Evolutionary conservation across 2,113 vertebrate species (phyloP), one percentile per base, ranked within the genome.

Genomic region (Ia io): DNA sequence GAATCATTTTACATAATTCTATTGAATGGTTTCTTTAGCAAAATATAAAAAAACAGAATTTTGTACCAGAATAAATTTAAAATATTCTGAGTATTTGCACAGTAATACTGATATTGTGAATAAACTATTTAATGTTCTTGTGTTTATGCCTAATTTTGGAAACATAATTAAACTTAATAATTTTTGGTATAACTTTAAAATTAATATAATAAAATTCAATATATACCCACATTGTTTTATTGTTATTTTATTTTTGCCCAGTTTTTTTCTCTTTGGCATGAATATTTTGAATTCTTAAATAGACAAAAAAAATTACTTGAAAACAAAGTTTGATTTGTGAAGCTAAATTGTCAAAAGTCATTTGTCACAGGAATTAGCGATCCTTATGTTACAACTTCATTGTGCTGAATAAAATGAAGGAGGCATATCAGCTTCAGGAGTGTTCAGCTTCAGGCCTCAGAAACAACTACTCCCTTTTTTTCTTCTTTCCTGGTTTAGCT

Each of bases 381-480:
- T n/a, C 1, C 11, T 79, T 35, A 35, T 1, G 17, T 28, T 5
- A 2, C 17, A 87, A 9, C 6, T 25, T 23, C 70, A 16, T 47
- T 42, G 32, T 79, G 10, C 0, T 28, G 16, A 63, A 73, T 32
- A 44, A 73, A 53, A 2, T 42, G 2, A 17, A 73, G 3, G 3
- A 32, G 2, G 42, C 56, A 22, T 6, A 32, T 67, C 6, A 56
- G 1, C 56, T 59, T 74, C 12, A 18, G 13, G 4, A 2, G 23
- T 65, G 2, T 10, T 10, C 13, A 35, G 32, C 20, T 47, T 80
- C 25, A 74, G 14, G 28, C 7, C 44, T 49, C 42, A 61, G 1
- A 61, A 47, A 9, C 1, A 87, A 17, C 10, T 97, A 98, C 32
- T 98, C 97, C 0, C 2, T 94, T 96, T 98, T 98, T 18, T 86